phyloP scores from a whole-genome alignment of 2,888 invertebrate genomes.

The Eutolmus rufibarbis region DNA sequence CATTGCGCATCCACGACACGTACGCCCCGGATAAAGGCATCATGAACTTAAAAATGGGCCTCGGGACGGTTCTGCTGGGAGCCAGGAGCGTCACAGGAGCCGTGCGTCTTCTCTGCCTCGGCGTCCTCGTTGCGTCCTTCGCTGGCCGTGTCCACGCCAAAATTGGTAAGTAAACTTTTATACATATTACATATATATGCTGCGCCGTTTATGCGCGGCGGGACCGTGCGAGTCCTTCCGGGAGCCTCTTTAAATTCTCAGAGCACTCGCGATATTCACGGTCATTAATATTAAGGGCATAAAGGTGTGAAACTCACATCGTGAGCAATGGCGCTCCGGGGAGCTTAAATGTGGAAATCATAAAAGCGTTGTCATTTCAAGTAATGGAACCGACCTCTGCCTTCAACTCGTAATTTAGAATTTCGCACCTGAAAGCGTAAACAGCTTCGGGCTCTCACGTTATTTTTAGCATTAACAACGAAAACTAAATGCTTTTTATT shows the following conservation, averaged over 20 bases:
- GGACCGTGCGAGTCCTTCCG: background rate
- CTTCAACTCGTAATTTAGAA: background rate
- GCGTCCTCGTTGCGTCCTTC: slow-evolving; percentile 25
- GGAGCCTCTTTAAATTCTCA: background rate
- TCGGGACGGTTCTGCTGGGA: background rate
- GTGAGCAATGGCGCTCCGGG: background rate
- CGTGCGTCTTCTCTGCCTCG: slow-evolving; percentile 36
- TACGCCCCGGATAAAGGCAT: slow-evolving; percentile 16
- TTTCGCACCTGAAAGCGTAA: background rate
- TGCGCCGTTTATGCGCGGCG: background rate
- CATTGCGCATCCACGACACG: slow-evolving; percentile 40
- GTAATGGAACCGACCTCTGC: background rate
- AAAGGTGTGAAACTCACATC: background rate
- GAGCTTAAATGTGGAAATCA: background rate
- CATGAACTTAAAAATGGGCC: slow-evolving; percentile 35
- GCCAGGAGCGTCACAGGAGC: background rate
- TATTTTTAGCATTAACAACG: background rate
- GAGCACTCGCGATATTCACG: background rate
- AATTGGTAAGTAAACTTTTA: slow-evolving; percentile 43
- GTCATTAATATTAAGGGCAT: background rate
- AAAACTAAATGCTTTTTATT: background rate
- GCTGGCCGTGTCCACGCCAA: slow-evolving; percentile 40
- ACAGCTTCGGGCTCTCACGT: background rate
- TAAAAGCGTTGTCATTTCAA: background rate
- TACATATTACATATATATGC: background rate